Base-by-base conservation (phyloP, 2,888 invertebrate species). In the Rotaria socialis region DNA sequence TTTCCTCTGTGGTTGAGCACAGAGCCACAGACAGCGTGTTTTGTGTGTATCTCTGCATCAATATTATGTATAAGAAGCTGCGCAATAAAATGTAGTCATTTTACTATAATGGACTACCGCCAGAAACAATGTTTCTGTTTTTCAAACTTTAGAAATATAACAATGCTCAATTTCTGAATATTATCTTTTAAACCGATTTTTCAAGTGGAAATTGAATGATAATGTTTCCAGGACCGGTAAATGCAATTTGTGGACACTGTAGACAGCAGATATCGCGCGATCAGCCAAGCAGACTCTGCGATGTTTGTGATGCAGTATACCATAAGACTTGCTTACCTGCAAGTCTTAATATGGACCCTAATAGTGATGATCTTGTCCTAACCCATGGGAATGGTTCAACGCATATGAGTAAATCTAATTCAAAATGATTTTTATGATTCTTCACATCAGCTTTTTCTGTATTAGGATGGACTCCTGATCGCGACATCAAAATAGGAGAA, bases 261-360 rank as follows among this genome's bases (percentile, higher is more conserved):
- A 0, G 8, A n/a, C 3, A n/a, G 2, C 1, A 60, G 8, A 27
- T 60, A 24, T 5, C 0, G n/a, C 58, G n/a, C 14, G n/a, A 60
- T 60, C n/a, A 60, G n/a, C 0, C n/a, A n/a, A n/a, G 8, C 2
- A 24, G n/a, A 10, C 6, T 0, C 24, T 60, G 58, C 10, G n/a
- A 5, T 7, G 0, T 3, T 6, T n/a, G 58, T n/a, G n/a, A n/a
- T n/a, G 8, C 0, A n/a, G 10, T 3, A 14, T 60, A 2, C 10
- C 58, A 60, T 60, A 6, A 7, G 6, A n/a, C 10, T 60, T n/a
- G n/a, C 8, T 10, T 60, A 6, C 7, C 19, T 27, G 2, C 3
- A 60, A n/a, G 58, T n/a, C n/a, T 60, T n/a, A 60, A n/a, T 60
- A 60, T 8, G 8, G 0, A n/a, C 2, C 0, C 1, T 2, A 60